Evolutionary conservation across 2,797 vertebrate species (phyloP), one percentile per base, ranked within the genome.

Genomic region (Mallotus villosus): DNA sequence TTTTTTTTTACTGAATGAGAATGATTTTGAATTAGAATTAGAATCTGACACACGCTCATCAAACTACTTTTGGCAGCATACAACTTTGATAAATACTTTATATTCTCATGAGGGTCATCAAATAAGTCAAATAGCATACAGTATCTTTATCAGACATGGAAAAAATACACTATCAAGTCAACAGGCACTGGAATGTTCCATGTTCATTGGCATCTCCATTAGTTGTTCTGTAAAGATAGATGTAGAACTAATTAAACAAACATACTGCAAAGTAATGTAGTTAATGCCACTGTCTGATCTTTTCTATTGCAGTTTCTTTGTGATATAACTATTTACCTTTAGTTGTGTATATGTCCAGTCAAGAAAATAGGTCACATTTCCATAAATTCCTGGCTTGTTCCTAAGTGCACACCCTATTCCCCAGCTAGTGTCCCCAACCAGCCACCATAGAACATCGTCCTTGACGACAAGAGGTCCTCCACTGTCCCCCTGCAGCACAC

Each of bases 341-440:
- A 97, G 95, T 41, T 96, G 94, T 58, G 66, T 73, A 32, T 93
- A 86, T 80, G 98, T 93, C 97, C 97, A 99, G 57, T 95, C 85
- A 12, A 87, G 79, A 63, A 97, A 95, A 70, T 89, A 74, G 1
- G 94, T 90, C 21, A 98, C 79, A 0, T 97, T 97, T 19, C 93
- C 93, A 0, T 99, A 99, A 16, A 97, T 94, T 6, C 97, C 97
- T 0, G 96, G 97, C 32, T 81, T 94, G 69, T 93, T 91, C 3
- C 0, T 78, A 64, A 27, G 21, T 69, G 95, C 97, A 75, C 97
- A 99, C 65, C 94, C 95, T 0, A 84, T 79, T 27, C 97, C 97
- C 95, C 94, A 99, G 86, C 97, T 99, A 0, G 95, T 99, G 78
- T 95, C 94, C 61, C 97, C 97, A 2, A 93, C 87, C 84, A 99